Base-by-base conservation (phyloP, 2,113 vertebrate genomes). In the Channa argus region DNA sequence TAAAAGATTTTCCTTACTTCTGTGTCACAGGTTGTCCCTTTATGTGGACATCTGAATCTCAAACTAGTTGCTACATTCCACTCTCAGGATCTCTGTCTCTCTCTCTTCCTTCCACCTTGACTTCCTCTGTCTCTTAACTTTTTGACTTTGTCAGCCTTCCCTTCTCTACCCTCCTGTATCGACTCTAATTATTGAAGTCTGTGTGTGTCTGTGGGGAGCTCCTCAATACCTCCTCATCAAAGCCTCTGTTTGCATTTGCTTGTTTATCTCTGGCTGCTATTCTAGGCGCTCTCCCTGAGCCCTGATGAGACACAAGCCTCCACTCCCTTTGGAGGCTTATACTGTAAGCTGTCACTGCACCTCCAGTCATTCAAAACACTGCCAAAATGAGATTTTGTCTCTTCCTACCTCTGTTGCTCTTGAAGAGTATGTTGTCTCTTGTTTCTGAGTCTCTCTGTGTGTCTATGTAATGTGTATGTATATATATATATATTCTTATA, bases 181-280 rank as follows among this genome's bases (percentile, higher is more conserved):
- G 73, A 71, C 75, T 86, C 82, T 93, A 91, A 92, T 93, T 91
- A 91, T 89, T 75, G 41, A 68, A 88, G 82, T 74, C 72, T 34
- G 86, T 54, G 80, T 54, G 47, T 62, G 77, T 90, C 90, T 90
- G 63, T 10, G 3, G 92, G 90, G 90, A 92, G 82, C 85, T 81
- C 59, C 76, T 90, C 88, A 67, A 83, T 87, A 92, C 87, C 87
- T 85, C 83, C 86, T 90, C 89, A 93, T 93, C 92, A 93, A 91
- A 93, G 89, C 83, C 66, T 74, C 56, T 84, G 87, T 90, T 90
- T 92, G 86, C 88, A 87, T 93, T 88, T 85, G 89, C 86, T 89
- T 93, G 90, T 92, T 93, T 92, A 90, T 90, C 86, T 86, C 86
- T 72, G 76, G 54, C 83, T 92, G 85, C 91, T 92, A 92, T 91